These are phyloP conservation scores for Trogon melanurus DNA, from an alignment of 2,113 vertebrate species.

Conservation along the genomic window DNA sequence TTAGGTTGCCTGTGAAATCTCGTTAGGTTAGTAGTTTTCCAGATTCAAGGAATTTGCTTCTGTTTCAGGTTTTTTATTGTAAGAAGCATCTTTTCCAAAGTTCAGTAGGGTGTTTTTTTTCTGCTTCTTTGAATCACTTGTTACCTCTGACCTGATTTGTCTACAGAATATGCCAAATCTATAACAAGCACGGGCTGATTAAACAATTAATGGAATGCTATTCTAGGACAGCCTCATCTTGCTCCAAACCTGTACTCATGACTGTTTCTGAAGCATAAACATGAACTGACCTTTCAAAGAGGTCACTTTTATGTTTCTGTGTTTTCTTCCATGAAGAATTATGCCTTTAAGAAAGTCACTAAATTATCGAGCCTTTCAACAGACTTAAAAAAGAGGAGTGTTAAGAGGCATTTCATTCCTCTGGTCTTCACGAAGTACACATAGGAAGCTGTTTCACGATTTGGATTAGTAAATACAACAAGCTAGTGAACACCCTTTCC, in stretches of 20 bases:
- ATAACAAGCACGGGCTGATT: conserved; percentile 13
- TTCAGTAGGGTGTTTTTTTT: neutral
- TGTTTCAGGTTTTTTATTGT: neutral
- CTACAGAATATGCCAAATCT: conserved; percentile 36
- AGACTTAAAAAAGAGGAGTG: neutral
- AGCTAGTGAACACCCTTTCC: neutral
- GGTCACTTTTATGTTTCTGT: conserved; percentile 41
- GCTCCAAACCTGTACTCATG: conserved; percentile 11
- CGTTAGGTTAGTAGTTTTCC: neutral
- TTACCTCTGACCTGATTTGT: conserved; percentile 49
- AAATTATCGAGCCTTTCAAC: neutral
- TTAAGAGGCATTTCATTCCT: conserved; percentile 9
- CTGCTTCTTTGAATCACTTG: conserved; percentile 25
- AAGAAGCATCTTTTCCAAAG: neutral
- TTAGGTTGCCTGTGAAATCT: neutral
- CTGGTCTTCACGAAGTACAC: neutral
- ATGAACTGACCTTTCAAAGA: conserved; percentile 63
- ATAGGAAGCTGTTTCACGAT: neutral
- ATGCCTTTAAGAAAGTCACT: conserved; percentile 47
- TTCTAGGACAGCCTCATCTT: conserved; percentile 21
- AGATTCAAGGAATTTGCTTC: neutral
- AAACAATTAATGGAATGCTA: conserved; percentile 61
- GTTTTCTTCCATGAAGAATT: conserved; percentile 52
- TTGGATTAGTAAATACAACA: neutral
- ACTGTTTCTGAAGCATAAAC: conserved; percentile 41